Conservation (phyloP, 2,888 invertebrate genomes). For the Amphipoea oculea region DNA sequence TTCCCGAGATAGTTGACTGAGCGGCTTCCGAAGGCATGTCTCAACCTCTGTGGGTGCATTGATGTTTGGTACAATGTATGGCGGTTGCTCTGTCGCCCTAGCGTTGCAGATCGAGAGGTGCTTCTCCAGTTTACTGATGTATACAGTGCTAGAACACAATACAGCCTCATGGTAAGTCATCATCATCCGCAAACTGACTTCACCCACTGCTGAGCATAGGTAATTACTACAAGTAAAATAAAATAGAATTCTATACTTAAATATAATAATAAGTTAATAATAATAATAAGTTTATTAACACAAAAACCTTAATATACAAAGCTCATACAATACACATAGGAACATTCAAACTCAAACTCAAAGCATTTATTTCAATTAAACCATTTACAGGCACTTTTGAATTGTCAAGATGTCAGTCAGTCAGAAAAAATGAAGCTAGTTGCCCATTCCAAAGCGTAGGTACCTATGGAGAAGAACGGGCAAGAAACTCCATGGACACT, state of each 20-base stretch:
- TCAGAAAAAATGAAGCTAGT: too few relatives aligned
- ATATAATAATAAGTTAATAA: too few relatives aligned
- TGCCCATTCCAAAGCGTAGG: too few relatives aligned
- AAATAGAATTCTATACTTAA: constrained; percentile 1
- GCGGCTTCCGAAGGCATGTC: constrained; percentile 70
- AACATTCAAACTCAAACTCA: too few relatives aligned
- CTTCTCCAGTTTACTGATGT: constrained; percentile 92
- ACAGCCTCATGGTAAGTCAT: neutral
- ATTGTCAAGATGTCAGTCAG: too few relatives aligned
- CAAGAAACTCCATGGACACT: too few relatives aligned
- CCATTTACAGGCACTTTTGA: too few relatives aligned
- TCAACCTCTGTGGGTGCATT: constrained; percentile 75
- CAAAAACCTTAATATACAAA: too few relatives aligned
- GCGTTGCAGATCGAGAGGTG: constrained; percentile 94
- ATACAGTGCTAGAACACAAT: constrained; percentile 91
- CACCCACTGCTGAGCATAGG: neutral
- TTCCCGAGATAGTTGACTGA: constrained; percentile 77
- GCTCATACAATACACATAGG: too few relatives aligned
- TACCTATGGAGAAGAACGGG: too few relatives aligned
- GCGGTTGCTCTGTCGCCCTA: constrained; percentile 85
- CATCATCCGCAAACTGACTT: neutral
- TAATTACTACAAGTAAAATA: neutral
- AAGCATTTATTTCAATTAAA: too few relatives aligned
- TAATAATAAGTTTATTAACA: too few relatives aligned
- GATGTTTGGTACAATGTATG: constrained; percentile 90